Percentiles rank a stretch among this genome's conserved stretches.
phyloP scores from a whole-genome alignment of 2,888 invertebrate genomes.

The Trissolcus japonicus region DNA sequence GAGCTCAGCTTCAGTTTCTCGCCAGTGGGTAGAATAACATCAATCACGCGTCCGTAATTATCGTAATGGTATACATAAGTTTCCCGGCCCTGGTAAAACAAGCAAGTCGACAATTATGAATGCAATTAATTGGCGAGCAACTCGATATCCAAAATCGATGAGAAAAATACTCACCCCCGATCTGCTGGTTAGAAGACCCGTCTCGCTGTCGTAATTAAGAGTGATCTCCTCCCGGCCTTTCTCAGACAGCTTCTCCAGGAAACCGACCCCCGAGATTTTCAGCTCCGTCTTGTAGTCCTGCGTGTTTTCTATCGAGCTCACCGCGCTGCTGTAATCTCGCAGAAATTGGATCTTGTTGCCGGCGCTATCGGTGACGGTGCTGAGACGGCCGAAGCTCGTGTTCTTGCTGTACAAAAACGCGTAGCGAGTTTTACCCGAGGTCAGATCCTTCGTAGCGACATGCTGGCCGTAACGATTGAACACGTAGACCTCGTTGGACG shows the following conservation, averaged over 20 bases:
- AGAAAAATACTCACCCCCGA: constrained; percentile 81
- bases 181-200: constrained; percentile 90
- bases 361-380: constrained; percentile 94
- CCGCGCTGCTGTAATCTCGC: constrained; percentile 93
- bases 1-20: constrained; percentile 89
- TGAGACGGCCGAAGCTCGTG: constrained; percentile 95
- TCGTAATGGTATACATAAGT: constrained; percentile 95
- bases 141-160: too few species aligned
- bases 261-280: constrained; percentile 94
- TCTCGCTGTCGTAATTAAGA: constrained; percentile 92
- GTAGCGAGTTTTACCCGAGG: constrained; percentile 95
- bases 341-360: constrained; percentile 94
- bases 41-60: constrained; percentile 89
- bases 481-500: constrained; percentile 94
- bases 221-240: constrained; percentile 93
- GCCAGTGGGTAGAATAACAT: constrained; percentile 93
- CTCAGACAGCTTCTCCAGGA: constrained; percentile 90
- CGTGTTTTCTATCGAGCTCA: constrained; percentile 95
- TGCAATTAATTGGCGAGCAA: neutral
- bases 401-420: constrained; percentile 98
- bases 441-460: constrained; percentile 93
- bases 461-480: constrained; percentile 98
- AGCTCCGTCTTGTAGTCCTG: constrained; percentile 95
- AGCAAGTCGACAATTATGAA: constrained; percentile 12
- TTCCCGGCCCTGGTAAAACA: constrained; percentile 83